Conservation (phyloP, 35 echinoderm and acorn worm species). For the Strongylocentrotus purpuratus region DNA sequence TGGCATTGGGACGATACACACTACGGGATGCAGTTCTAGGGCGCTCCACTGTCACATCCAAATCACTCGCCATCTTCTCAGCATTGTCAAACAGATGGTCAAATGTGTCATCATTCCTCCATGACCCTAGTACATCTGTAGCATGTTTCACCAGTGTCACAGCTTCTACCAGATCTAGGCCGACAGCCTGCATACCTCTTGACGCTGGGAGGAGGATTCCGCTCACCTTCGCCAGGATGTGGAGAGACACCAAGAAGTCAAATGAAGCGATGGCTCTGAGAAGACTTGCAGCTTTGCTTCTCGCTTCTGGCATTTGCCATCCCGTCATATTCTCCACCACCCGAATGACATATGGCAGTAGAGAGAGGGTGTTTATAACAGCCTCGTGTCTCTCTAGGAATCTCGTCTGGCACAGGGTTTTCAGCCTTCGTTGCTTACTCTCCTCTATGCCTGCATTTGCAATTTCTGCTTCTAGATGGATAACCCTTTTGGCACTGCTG, state of each 20-base stretch:
- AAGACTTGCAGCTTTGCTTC: not conserved
- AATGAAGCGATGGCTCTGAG: conserved; percentile 5
- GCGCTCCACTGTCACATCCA: not conserved
- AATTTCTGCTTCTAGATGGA: conserved; percentile 18
- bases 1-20: not conserved
- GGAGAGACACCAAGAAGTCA: conserved; percentile 18
- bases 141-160: not conserved
- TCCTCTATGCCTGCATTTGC: not conserved
- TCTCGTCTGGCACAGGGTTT: conserved; percentile 34
- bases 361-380: conserved; percentile 9
- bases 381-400: conserved; percentile 25
- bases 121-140: not conserved
- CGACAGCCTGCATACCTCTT: conserved; percentile 25
- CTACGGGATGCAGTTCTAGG: not conserved
- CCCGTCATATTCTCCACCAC: not conserved
- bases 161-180: conserved; percentile 30
- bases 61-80: not conserved
- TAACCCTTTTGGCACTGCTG: conserved; percentile 38
- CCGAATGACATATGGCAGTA: not conserved
- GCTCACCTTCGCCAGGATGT: conserved; percentile 24
- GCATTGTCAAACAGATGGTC: not conserved
- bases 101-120: conserved; percentile 32
- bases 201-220: conserved; percentile 37
- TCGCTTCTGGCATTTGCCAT: conserved; percentile 35
- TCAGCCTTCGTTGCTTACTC: not conserved